A percentile compares a stretch with the other conserved stretches of the same genome.
These are phyloP conservation scores for Bufo bufo DNA, from an alignment of 2,113 vertebrate species.

Conservation along the genomic window DNA sequence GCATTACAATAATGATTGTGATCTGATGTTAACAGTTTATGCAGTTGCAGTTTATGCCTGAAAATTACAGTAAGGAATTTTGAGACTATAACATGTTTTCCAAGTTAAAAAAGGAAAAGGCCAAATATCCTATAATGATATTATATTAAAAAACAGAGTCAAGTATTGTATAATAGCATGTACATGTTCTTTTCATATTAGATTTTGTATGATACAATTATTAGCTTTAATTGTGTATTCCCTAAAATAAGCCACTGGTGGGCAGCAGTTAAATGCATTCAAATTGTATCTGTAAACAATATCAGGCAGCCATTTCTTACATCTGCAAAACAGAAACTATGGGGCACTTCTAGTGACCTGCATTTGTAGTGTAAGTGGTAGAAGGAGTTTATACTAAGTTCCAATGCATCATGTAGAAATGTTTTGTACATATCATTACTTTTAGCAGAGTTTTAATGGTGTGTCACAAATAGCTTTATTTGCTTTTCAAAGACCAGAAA, in stretches of 20 bases:
- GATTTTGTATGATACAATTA: conserved; percentile 13
- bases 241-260: conserved; percentile 66
- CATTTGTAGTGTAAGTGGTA: background rate
- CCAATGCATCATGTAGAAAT: background rate
- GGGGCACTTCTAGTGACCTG: background rate
- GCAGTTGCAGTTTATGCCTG: background rate
- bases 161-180: background rate
- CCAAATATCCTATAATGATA: background rate
- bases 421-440: conserved; percentile 29
- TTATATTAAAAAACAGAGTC: conserved; percentile 31
- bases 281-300: conserved; percentile 41
- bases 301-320: rapidly evolving
- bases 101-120: background rate
- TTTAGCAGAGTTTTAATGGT: conserved; percentile 6
- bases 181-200: background rate
- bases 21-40: background rate
- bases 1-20: background rate
- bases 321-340: background rate
- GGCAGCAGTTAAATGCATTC: conserved; percentile 65
- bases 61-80: background rate
- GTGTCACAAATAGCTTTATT: conserved; percentile 40
- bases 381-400: background rate
- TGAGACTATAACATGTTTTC: conserved; percentile 9
- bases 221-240: conserved; percentile 61
- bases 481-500: conserved; percentile 47